phyloP scores from a whole-genome alignment of 2,113 vertebrate genomes.

The Hippocampus mohnikei region DNA sequence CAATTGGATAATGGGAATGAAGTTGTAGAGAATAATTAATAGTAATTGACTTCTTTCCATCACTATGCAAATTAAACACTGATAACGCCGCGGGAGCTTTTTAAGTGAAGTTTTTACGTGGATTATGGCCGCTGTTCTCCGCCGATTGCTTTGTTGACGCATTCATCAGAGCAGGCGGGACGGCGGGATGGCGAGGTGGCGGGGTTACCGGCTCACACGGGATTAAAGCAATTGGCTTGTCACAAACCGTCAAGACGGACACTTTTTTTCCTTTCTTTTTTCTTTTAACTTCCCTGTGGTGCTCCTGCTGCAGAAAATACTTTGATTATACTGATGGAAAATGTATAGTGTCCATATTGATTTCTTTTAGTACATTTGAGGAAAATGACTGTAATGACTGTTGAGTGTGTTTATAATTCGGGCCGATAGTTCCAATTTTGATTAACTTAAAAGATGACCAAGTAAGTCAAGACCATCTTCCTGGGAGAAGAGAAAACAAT shows the following conservation, averaged over 20 bases:
- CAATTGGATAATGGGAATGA: constrained; percentile 75
- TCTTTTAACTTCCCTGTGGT: neutral
- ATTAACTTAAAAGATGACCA: no score
- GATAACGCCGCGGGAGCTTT: constrained; percentile 63
- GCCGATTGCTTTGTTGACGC: constrained; percentile 69
- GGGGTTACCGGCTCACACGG: constrained; percentile 55
- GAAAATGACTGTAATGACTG: no score
- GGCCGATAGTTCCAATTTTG: no score
- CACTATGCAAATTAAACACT: constrained; percentile 73
- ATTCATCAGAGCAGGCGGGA: constrained; percentile 43
- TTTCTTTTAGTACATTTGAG: no score
- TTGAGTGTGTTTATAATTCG: no score
- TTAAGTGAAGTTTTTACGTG: constrained; percentile 66
- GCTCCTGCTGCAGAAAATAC: neutral
- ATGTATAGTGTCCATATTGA: no score
- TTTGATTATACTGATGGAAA: neutral
- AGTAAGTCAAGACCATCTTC: no score
- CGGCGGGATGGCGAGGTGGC: constrained; percentile 29
- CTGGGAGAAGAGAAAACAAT: no score
- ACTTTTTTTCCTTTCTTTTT: constrained; percentile 47
- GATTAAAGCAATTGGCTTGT: constrained; percentile 67
- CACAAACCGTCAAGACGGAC: constrained; percentile 58
- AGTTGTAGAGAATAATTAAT: constrained; percentile 75
- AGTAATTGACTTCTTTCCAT: constrained; percentile 73
- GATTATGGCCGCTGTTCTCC: constrained; percentile 62